These are phyloP conservation scores for Batillaria attramentaria DNA, from an alignment of 1,140 invertebrate genomes.

Conservation along the genomic window DNA sequence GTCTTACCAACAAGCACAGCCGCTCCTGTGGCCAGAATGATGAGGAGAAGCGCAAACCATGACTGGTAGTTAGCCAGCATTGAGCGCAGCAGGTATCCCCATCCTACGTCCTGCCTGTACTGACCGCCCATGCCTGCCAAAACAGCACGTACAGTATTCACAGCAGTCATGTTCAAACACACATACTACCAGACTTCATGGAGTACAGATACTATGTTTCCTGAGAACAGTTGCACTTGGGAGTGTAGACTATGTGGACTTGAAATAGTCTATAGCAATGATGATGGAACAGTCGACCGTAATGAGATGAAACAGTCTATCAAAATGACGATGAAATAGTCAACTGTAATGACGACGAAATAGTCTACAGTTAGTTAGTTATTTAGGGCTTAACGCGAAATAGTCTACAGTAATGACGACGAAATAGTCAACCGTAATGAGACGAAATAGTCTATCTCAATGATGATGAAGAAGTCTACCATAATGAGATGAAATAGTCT, in stretches of 20 bases:
- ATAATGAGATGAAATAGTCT: too few relatives aligned
- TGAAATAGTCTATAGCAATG: neutral
- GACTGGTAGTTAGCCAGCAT: slow-evolving; percentile 60
- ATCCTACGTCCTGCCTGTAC: slow-evolving; percentile 51
- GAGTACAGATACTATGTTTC: too few relatives aligned
- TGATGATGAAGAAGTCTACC: too few relatives aligned
- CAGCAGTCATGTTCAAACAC: neutral
- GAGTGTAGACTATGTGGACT: neutral
- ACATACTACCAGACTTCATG: neutral
- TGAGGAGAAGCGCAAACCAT: slow-evolving; percentile 56
- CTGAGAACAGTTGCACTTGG: neutral
- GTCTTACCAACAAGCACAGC: slow-evolving; percentile 61
- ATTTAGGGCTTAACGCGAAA: too few relatives aligned
- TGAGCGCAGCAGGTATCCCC: slow-evolving; percentile 53
- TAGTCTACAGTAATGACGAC: too few relatives aligned
- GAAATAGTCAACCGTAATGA: too few relatives aligned
- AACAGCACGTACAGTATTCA: neutral
- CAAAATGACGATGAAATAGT: too few relatives aligned
- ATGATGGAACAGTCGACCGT: neutral
- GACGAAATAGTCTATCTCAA: too few relatives aligned
- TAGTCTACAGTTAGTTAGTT: too few relatives aligned
- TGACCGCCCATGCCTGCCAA: neutral
- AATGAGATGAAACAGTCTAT: neutral
- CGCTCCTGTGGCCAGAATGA: slow-evolving; percentile 56
- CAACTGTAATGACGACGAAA: too few relatives aligned